Evolutionary conservation across 2,797 vertebrate species (phyloP), one percentile per base, ranked within the genome.

Genomic region (Parauchenoglanis ngamensis): DNA sequence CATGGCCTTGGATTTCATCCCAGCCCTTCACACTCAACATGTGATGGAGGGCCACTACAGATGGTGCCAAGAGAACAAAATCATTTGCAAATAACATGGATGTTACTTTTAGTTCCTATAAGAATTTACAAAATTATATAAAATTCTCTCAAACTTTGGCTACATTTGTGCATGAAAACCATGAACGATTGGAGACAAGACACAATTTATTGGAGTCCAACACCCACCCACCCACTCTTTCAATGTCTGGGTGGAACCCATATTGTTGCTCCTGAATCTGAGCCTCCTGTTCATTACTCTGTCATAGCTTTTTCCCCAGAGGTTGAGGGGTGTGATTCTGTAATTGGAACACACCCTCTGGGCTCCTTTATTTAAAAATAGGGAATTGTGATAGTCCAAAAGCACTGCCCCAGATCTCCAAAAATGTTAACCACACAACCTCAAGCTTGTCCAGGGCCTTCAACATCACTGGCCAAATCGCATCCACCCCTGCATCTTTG

Each of bases 401-500:
- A 6, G 31, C 21, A 40, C 31, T 70, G 46, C 65, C 40, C 23
- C 7, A n/a, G 59, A 82, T 7, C 79, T 65, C 2, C 61, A 28
- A 82, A 46, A 68, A 68, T 13, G 25, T 52, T 68, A 70, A 70
- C 65, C 82, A 72, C 82, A 84, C 19, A 72, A 72, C 67, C 82
- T 25, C 49, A 65, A 65, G n/a, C 23, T 76, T 85, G 70, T 78
- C 28, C 44, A 23, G 44, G 7, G 59, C 17, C 19, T 68, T 65
- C 31, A 76, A 63, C 23, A 65, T 76, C 75, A 52, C 57, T 10
- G 28, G 72, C 57, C 44, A 31, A 56, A 52, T 56, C 11, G 10
- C 61, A 65, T 56, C 19, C 49, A 56, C 10, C 10, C 65, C 8
- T 52, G 17, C 28, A 83, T 25, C 12, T 28, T 35, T 83, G 6